Conservation (phyloP, 2,113 vertebrate species). For the Paedocypris sp. region DNA sequence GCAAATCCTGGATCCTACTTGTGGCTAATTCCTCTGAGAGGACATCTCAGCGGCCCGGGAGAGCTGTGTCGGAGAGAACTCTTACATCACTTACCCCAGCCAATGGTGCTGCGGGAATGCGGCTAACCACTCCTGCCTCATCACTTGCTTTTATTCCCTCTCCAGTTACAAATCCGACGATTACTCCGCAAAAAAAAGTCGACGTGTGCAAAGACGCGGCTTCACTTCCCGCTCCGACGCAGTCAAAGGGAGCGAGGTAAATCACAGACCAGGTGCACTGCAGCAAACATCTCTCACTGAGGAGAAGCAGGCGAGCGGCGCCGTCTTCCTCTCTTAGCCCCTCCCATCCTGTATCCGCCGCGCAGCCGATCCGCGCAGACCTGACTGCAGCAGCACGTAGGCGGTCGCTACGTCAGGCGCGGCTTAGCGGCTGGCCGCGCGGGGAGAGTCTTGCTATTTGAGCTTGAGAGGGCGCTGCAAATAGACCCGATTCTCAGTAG, state of each 20-base stretch:
- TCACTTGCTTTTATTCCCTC: constrained; percentile 47
- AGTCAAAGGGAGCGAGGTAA: background rate
- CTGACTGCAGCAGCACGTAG: constrained; percentile 75
- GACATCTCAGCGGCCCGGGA: background rate
- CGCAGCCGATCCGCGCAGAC: constrained; percentile 57
- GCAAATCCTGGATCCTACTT: constrained; percentile 36
- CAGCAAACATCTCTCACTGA: constrained; percentile 31
- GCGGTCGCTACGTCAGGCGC: constrained; percentile 49
- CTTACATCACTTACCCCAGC: constrained; percentile 95
- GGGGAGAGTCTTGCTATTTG: constrained; percentile 13
- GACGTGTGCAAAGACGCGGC: background rate
- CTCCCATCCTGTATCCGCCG: constrained; percentile 13
- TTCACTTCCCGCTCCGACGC: background rate
- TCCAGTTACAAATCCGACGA: constrained; percentile 65
- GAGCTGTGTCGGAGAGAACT: constrained; percentile 66
- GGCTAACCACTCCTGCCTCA: constrained; percentile 79
- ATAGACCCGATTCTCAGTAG: constrained; percentile 51
- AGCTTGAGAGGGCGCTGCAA: constrained; percentile 43
- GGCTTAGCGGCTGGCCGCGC: constrained; percentile 20
- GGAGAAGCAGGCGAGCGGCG: constrained; percentile 36
- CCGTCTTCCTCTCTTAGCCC: constrained; percentile 35
- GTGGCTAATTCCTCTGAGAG: background rate
- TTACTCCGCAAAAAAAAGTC: constrained; percentile 48
- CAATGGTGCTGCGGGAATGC: constrained; percentile 84
- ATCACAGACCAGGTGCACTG: constrained; percentile 11